Evolutionary conservation across 2,888 invertebrate species (phyloP).

Genomic region (Thymelicus sylvestris): DNA sequence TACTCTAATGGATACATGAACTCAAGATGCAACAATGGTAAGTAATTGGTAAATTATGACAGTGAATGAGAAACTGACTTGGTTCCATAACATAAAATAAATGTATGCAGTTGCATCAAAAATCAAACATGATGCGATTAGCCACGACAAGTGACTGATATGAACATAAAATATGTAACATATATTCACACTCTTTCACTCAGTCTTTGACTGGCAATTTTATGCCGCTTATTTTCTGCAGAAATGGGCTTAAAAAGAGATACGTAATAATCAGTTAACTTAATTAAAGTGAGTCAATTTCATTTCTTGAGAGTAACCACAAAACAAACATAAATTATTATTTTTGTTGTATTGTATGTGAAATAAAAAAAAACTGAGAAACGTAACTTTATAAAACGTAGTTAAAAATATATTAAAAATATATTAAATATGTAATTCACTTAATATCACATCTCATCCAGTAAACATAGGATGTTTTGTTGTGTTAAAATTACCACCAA

Average conservation of each 20-base stretch:
- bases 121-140: constrained; percentile 14
- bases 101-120: constrained; percentile 2
- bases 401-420: not conserved
- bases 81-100: not conserved
- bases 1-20: constrained; percentile 24
- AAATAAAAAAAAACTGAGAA: constrained; percentile 27
- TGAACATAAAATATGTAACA: not conserved
- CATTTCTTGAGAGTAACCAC: not conserved
- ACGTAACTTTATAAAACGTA: constrained; percentile 4
- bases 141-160: constrained; percentile 1
- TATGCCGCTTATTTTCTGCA: not conserved
- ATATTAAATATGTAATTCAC: not conserved
- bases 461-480: not conserved
- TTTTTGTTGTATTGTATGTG: not conserved
- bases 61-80: constrained; percentile 11
- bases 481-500: constrained; percentile 57
- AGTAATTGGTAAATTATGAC: constrained; percentile 18
- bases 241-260: constrained; percentile 8
- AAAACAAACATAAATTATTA: constrained; percentile 10
- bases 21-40: constrained; percentile 18
- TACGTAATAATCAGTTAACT: not conserved
- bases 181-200: not conserved
- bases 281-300: not conserved
- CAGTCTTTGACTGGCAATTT: not conserved
- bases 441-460: constrained; percentile 7